These are phyloP conservation scores for Linyphia triangularis DNA, from an alignment of 2,888 invertebrate species.

Conservation along the genomic window DNA sequence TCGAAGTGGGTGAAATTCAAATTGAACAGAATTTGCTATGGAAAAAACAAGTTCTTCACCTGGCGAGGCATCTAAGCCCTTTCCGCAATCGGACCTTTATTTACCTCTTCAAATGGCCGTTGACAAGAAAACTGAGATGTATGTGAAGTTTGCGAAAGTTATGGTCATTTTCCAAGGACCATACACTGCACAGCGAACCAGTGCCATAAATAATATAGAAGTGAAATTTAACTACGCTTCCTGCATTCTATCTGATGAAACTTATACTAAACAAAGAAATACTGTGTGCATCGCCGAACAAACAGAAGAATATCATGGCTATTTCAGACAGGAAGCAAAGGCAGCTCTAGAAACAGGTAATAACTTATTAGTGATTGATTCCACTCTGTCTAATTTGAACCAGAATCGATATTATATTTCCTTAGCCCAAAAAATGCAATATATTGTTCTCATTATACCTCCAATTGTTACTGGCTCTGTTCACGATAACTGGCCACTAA, in stretches of 20 bases:
- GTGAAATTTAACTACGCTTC: conserved; percentile 23
- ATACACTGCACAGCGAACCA: background rate
- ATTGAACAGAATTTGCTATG: too few relatives aligned
- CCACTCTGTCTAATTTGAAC: conserved; percentile 2
- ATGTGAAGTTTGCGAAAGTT: conserved; percentile 63
- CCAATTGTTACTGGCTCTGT: conserved; percentile 10
- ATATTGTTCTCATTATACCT: conserved; percentile 39
- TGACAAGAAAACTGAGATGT: conserved; percentile 57
- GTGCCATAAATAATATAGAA: background rate
- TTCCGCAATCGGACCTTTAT: background rate
- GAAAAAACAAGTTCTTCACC: too few relatives aligned
- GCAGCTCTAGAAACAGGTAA: conserved; percentile 35
- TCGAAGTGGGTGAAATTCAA: too few relatives aligned
- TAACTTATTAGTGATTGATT: conserved; percentile 45
- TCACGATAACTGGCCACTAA: background rate
- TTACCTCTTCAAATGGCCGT: conserved; percentile 14
- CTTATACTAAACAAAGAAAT: background rate
- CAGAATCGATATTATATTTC: conserved; percentile 35
- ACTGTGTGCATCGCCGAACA: background rate
- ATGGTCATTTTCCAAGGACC: conserved; percentile 55
- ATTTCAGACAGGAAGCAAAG: background rate
- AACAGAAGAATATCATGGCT: conserved; percentile 8
- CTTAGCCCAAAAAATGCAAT: conserved; percentile 48
- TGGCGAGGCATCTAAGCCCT: too few relatives aligned
- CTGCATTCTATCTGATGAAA: conserved; percentile 36